phyloP scores from a whole-genome alignment of 2,888 invertebrate species.

The Enchytraeus crypticus region DNA sequence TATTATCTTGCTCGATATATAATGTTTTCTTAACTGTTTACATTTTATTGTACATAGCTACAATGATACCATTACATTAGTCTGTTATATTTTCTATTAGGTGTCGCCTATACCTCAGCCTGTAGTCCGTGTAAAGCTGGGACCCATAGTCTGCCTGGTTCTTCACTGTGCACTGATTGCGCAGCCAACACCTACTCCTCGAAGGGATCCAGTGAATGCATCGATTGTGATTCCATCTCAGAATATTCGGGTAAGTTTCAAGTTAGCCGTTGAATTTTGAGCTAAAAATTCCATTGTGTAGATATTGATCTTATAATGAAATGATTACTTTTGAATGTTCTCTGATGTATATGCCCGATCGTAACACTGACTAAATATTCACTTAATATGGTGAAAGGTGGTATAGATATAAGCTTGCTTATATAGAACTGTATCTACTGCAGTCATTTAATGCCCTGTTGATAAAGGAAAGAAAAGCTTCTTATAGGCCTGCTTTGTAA shows the following conservation, averaged over 20 bases:
- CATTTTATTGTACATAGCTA: background rate
- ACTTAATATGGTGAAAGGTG: too few species aligned
- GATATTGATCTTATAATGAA: too few species aligned
- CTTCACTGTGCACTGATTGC: constrained; percentile 48
- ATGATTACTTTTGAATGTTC: too few species aligned
- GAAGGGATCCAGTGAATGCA: constrained; percentile 49
- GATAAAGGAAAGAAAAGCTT: too few species aligned
- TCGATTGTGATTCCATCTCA: constrained; percentile 46
- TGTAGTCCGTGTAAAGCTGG: constrained; percentile 52
- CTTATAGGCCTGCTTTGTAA: too few species aligned
- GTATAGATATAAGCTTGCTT: too few species aligned
- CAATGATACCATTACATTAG: constrained; percentile 9
- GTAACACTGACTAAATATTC: too few species aligned
- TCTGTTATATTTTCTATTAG: constrained; percentile 39
- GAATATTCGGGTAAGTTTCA: constrained; percentile 37
- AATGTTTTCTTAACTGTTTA: constrained; percentile 37
- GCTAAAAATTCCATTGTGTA: too few species aligned
- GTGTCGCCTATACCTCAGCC: constrained; percentile 54
- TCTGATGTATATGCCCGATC: too few species aligned
- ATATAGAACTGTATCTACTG: too few species aligned
- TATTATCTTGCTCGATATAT: too few species aligned
- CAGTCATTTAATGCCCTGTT: too few species aligned
- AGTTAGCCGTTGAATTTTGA: background rate
- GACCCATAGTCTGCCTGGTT: constrained; percentile 48
- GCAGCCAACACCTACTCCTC: constrained; percentile 49